Evolutionary conservation across 2,113 vertebrate species (phyloP).

Genomic region (Euleptes europaea): DNA sequence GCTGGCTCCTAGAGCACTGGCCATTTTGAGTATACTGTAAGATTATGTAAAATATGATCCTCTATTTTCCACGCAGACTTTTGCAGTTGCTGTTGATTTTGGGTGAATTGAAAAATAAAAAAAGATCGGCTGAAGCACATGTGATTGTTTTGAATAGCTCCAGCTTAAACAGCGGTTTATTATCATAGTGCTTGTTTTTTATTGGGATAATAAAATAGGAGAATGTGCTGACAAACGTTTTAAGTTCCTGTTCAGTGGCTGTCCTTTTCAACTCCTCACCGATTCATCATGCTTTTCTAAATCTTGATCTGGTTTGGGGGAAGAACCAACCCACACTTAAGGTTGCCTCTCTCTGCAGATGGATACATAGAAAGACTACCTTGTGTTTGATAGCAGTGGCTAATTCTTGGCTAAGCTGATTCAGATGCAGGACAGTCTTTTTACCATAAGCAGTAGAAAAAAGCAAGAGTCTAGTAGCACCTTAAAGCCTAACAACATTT

Average conservation of each 20-base stretch:
- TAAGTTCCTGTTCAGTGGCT: slow-evolving; percentile 25
- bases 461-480: too few species aligned
- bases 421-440: neutral
- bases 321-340: neutral
- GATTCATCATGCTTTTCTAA: neutral
- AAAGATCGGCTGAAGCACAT: slow-evolving; percentile 10
- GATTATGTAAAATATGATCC: slow-evolving; percentile 17
- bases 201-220: slow-evolving; percentile 44
- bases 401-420: slow-evolving; percentile 6
- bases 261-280: slow-evolving; percentile 30
- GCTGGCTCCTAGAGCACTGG: neutral
- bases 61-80: slow-evolving; percentile 32
- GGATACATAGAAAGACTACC: slow-evolving; percentile 29
- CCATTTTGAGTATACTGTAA: neutral
- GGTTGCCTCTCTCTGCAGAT: slow-evolving; percentile 9
- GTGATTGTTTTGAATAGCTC: slow-evolving; percentile 31
- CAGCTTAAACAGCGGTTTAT: neutral
- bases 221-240: slow-evolving; percentile 39
- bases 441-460: neutral
- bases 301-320: slow-evolving; percentile 35
- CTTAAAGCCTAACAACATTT: too few species aligned
- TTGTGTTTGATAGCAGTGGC: slow-evolving; percentile 5
- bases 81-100: slow-evolving; percentile 43
- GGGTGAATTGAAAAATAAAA: neutral
- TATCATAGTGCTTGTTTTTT: slow-evolving; percentile 26